phyloP scores from a whole-genome alignment of 2,888 invertebrate genomes.

The Cyclophora albipunctata region DNA sequence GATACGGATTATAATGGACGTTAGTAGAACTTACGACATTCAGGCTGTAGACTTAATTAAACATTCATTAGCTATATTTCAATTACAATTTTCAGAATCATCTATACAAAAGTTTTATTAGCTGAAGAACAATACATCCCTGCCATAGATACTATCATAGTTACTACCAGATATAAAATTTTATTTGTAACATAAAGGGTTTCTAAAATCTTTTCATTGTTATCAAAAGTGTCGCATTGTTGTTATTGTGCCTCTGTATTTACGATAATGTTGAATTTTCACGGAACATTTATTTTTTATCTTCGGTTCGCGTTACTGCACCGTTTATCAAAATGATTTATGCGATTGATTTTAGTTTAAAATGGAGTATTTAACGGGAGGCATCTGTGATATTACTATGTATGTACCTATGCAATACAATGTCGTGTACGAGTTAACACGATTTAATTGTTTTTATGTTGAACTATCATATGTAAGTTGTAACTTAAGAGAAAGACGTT shows the following conservation, averaged over 20 bases:
- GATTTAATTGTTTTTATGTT: too few species aligned
- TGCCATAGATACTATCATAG: neutral
- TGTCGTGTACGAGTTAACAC: too few species aligned
- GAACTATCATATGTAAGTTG: too few species aligned
- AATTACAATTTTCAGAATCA: too few species aligned
- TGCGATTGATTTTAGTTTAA: neutral
- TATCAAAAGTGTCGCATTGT: constrained; percentile 28
- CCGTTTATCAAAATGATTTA: constrained; percentile 6
- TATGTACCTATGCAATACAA: neutral
- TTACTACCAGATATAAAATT: constrained; percentile 27
- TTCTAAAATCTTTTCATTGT: constrained; percentile 39
- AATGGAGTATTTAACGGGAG: neutral
- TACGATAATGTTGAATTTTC: constrained; percentile 57
- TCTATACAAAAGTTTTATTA: too few species aligned
- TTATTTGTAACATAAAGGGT: constrained; percentile 37
- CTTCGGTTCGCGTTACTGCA: constrained; percentile 30
- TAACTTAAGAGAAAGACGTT: too few species aligned
- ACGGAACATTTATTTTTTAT: constrained; percentile 49
- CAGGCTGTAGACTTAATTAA: too few species aligned
- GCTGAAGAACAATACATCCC: too few species aligned
- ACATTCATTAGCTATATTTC: too few species aligned
- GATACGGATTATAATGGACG: too few species aligned
- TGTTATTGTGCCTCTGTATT: constrained; percentile 42
- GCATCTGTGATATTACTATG: neutral
- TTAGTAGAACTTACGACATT: too few species aligned